Base-by-base conservation (phyloP, 2,797 vertebrate species). In the Synaphobranchus kaupii region DNA sequence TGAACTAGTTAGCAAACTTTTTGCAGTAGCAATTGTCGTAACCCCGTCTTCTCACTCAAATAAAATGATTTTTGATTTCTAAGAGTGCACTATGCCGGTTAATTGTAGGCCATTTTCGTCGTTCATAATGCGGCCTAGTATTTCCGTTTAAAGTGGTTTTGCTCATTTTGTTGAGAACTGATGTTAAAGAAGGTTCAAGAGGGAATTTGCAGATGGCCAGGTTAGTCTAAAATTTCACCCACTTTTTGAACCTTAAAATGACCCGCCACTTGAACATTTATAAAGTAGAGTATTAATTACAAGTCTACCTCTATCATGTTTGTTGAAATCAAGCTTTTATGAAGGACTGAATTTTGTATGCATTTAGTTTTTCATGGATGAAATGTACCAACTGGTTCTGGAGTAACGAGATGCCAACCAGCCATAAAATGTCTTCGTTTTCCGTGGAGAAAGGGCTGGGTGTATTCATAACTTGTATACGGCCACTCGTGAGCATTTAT, bases 101-200 rank as follows among this genome's bases (percentile, higher is more conserved):
- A 20, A 78, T 17, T 44, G 39, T 39, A 31, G 4, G 39, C 17
- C 2, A 47, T 31, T 9, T 66, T 66, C 63, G 63, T 7, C 5
- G 58, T 76, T 22, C 6, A 48, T 20, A 80, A 47, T 22, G 31
- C 15, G 7, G 76, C 34, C 22, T 47, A 6, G 20, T 4, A 80
- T n/a, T 81, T 25, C 31, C 5, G 6, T 78, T 71, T 44, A 91
- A 92, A 86, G 1, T 5, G 20, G 56, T 89, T 95, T 94, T 93
- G 94, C 94, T 95, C 90, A 81, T n/a, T 81, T 25, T 50, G 44
- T 81, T 25, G 8, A n/a, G 22, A 6, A 10, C 31, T n/a, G 39
- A 20, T 78, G 8, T 22, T 48, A 22, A 47, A 47, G 47, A 50
- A 25, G 44, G 47, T 50, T 25, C 47, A 78, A 44, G 44, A 44